These are phyloP conservation scores for Drosophila ohnishii DNA, from an alignment of 1,140 invertebrate species.

Conservation along the genomic window DNA sequence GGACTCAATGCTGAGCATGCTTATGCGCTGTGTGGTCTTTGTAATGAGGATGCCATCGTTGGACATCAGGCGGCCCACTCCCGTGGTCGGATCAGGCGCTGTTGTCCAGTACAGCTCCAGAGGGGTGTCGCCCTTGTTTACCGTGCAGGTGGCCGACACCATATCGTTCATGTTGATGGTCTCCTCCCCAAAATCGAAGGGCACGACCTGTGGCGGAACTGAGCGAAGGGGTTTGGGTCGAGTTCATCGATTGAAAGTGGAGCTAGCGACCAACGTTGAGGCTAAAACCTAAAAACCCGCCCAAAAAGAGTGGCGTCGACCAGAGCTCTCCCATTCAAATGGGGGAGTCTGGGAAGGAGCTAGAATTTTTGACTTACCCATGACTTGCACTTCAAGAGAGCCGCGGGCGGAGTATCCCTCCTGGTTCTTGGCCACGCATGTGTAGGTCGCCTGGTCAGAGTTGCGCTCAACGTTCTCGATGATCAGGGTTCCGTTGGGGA, in stretches of 20 bases:
- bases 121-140: slow-evolving; percentile 93
- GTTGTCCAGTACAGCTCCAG: slow-evolving; percentile 89
- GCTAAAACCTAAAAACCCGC: slow-evolving; percentile 55
- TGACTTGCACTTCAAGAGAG: slow-evolving; percentile 95
- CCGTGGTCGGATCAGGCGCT: slow-evolving; percentile 70
- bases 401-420: slow-evolving; percentile 94
- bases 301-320: slow-evolving; percentile 30
- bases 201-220: slow-evolving; percentile 88
- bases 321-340: slow-evolving; percentile 20
- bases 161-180: slow-evolving; percentile 88
- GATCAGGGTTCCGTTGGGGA: slow-evolving; percentile 95
- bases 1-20: slow-evolving; percentile 87
- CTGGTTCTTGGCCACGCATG: slow-evolving; percentile 95
- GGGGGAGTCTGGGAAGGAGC: slow-evolving; percentile 14
- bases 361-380: slow-evolving; percentile 90
- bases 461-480: slow-evolving; percentile 96
- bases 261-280: slow-evolving; percentile 60
- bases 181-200: slow-evolving; percentile 89
- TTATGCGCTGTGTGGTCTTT: slow-evolving; percentile 87
- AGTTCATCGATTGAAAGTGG: slow-evolving; percentile 11
- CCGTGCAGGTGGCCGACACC: slow-evolving; percentile 90
- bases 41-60: slow-evolving; percentile 84
- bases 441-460: slow-evolving; percentile 97
- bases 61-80: slow-evolving; percentile 70
- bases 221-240: slow-evolving; percentile 18